phyloP scores from a whole-genome alignment of 2,888 invertebrate species.

The Tinea trinotella region DNA sequence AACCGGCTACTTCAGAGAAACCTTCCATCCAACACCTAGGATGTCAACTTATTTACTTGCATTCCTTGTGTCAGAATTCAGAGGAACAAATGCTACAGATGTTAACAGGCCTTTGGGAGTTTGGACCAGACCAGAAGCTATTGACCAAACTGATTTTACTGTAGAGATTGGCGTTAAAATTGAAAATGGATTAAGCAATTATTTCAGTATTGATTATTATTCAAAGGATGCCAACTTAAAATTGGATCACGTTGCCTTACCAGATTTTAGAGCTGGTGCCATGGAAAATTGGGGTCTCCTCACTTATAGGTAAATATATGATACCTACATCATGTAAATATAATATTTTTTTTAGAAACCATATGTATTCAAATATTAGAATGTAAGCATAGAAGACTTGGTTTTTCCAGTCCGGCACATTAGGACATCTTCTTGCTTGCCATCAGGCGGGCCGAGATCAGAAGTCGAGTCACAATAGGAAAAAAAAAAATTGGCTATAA shows the following conservation, averaged over 20 bases:
- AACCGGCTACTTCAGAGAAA: slow-evolving; percentile 75
- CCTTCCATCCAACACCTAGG: slow-evolving; percentile 72
- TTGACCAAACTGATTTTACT: slow-evolving; percentile 77
- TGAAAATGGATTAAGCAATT: slow-evolving; percentile 64
- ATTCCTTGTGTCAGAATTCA: slow-evolving; percentile 84
- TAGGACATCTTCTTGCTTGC: too few species aligned
- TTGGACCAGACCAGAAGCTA: slow-evolving; percentile 76
- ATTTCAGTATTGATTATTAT: slow-evolving; percentile 72
- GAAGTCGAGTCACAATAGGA: too few species aligned
- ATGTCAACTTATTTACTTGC: slow-evolving; percentile 92
- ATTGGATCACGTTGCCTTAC: slow-evolving; percentile 87
- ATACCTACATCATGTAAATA: too few species aligned
- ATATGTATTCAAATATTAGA: too few species aligned
- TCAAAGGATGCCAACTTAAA: slow-evolving; percentile 74
- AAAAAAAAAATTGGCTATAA: too few species aligned
- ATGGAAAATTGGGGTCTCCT: slow-evolving; percentile 96
- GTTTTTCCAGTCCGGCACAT: too few species aligned
- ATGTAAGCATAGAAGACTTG: too few species aligned
- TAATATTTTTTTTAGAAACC: too few species aligned
- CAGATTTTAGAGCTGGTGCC: slow-evolving; percentile 87
- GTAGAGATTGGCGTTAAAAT: slow-evolving; percentile 71
- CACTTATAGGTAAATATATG: slow-evolving; percentile 77
- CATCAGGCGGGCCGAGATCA: too few species aligned
- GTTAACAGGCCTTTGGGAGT: slow-evolving; percentile 21
- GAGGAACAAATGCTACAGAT: slow-evolving; percentile 36